Conservation (phyloP, 2,888 invertebrate species). For the Tromatobia lineatoria region DNA sequence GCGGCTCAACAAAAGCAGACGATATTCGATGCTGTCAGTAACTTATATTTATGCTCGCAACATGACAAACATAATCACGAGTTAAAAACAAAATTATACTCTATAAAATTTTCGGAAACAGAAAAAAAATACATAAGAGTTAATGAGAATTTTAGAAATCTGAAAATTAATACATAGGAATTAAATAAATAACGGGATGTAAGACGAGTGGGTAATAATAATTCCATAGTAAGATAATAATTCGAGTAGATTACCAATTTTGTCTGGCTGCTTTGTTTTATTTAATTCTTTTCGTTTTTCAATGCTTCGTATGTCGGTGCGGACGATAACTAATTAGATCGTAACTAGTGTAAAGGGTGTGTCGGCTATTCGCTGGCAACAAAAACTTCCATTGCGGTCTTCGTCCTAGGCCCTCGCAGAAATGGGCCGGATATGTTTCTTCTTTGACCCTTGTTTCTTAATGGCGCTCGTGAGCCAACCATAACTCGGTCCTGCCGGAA, state of each 20-base stretch:
- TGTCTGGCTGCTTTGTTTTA: background rate
- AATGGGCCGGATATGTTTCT: background rate
- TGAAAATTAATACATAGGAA: too few species aligned
- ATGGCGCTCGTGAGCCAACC: background rate
- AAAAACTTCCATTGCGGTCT: background rate
- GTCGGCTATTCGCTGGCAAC: background rate
- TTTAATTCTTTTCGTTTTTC: background rate
- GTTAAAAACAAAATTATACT: too few species aligned
- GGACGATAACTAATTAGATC: background rate
- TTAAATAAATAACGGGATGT: too few species aligned
- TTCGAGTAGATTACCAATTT: background rate
- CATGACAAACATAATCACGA: background rate
- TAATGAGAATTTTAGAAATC: background rate
- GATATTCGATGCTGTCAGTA: background rate
- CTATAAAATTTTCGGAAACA: too few species aligned
- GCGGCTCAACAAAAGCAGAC: background rate
- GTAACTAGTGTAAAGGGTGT: background rate
- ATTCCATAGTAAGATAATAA: slow-evolving; percentile 1
- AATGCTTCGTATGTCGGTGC: background rate
- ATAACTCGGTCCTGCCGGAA: slow-evolving; percentile 26
- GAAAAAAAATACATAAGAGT: background rate
- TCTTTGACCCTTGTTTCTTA: background rate
- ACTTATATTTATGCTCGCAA: background rate
- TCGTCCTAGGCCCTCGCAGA: background rate
- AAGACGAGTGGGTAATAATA: background rate